phyloP scores from a whole-genome alignment of 53 echinoderm and acorn worm genomes.

The Hippasteria phrygiana region DNA sequence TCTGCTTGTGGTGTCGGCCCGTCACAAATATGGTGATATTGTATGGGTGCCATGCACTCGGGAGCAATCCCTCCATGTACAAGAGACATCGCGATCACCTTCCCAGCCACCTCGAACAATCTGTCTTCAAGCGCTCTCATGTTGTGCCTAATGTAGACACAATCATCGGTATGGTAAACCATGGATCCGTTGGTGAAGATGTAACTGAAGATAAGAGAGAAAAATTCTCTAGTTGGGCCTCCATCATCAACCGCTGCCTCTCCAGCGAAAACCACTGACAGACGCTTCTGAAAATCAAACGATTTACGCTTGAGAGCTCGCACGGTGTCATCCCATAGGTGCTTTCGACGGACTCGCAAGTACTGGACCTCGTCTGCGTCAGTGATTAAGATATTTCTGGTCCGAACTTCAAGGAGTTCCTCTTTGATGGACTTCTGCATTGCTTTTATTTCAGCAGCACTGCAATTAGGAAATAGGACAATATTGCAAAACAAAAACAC shows the following conservation, averaged over 20 bases:
- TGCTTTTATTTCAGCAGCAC: not conserved
- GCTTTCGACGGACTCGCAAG: constrained; percentile 2
- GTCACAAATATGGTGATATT: not conserved
- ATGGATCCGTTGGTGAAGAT: not conserved
- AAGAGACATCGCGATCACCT: not conserved
- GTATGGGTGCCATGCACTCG: not conserved
- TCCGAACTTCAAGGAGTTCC: not conserved
- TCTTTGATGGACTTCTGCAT: not conserved
- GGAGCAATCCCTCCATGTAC: constrained; percentile 14
- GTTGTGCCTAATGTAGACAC: not conserved
- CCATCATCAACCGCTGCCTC: constrained; percentile 27
- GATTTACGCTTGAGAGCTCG: not conserved
- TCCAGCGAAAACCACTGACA: not conserved
- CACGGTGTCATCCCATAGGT: not conserved
- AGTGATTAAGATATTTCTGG: not conserved
- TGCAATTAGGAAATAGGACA: too few species aligned
- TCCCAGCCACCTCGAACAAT: not conserved
- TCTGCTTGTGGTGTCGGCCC: not conserved
- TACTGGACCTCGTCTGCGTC: not conserved
- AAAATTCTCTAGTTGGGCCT: constrained; percentile 17
- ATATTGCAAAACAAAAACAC: too few species aligned
- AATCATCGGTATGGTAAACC: not conserved
- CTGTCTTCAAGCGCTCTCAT: not conserved
- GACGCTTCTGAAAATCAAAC: not conserved
- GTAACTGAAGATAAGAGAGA: not conserved